A percentile compares a stretch with the other conserved stretches of the same genome.
Evolutionary conservation across 2,888 invertebrate genomes (phyloP).

Genomic region (Strigamia transsilvanica): DNA sequence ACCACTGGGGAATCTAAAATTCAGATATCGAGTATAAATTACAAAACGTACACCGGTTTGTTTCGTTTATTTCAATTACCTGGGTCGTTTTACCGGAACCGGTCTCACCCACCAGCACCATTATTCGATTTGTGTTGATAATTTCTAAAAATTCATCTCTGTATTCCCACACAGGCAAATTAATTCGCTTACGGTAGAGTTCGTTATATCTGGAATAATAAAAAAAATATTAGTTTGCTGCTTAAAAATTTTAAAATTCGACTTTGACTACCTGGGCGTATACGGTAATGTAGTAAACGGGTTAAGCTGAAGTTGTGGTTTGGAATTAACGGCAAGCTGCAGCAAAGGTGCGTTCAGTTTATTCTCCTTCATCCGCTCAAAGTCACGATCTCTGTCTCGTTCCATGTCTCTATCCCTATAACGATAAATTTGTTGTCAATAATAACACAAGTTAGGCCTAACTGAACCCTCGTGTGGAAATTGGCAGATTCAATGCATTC

Average conservation of each 20-base stretch:
- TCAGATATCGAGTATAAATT: too few relatives aligned
- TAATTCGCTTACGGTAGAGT: conserved; percentile 84
- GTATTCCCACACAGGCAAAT: conserved; percentile 98
- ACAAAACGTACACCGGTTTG: too few relatives aligned
- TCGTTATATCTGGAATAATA: conserved; percentile 75
- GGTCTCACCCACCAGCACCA: conserved; percentile 97
- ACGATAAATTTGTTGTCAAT: background rate
- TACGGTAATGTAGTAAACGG: conserved; percentile 83
- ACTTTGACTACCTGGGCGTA: conserved; percentile 73
- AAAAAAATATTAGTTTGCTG: background rate
- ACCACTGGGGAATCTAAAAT: conserved; percentile 89
- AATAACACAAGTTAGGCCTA: background rate
- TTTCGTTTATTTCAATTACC: conserved; percentile 58
- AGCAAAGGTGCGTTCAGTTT: background rate
- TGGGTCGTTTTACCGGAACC: conserved; percentile 99
- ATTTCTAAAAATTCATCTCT: conserved; percentile 94
- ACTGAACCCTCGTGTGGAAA: background rate
- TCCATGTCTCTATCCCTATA: conserved; percentile 34
- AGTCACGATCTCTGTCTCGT: conserved; percentile 39
- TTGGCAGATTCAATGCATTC: background rate
- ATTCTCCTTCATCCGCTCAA: conserved; percentile 20
- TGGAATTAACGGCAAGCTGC: conserved; percentile 56
- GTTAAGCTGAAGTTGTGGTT: conserved; percentile 69
- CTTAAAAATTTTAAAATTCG: background rate
- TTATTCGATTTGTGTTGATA: conserved; percentile 90